Conservation (phyloP, 2,888 invertebrate species). For the Tolmerus cingulatus region DNA sequence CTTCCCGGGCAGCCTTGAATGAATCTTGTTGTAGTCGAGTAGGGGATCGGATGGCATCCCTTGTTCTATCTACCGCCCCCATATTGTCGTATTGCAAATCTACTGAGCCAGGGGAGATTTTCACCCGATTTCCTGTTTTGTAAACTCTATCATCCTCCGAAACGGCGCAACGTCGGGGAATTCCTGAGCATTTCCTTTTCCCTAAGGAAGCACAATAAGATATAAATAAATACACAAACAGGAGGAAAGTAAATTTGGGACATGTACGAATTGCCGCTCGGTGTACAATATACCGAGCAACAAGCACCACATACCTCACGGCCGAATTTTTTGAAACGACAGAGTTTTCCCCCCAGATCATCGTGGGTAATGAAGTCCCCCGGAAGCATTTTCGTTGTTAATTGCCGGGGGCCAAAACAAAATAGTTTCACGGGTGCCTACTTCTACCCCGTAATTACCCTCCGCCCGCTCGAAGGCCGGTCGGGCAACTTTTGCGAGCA, state of each 20-base stretch:
- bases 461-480: background rate
- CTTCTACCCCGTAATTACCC: background rate
- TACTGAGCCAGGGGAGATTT: background rate
- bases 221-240: background rate
- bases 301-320: background rate
- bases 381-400: background rate
- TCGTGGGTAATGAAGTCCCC: background rate
- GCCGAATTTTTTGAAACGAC: background rate
- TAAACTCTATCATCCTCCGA: background rate
- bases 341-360: background rate
- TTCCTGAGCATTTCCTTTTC: background rate
- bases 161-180: background rate
- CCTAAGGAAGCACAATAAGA: background rate
- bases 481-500: background rate
- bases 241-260: background rate
- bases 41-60: background rate
- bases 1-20: background rate
- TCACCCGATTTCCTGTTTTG: background rate
- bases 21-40: background rate
- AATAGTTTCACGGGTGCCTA: background rate
- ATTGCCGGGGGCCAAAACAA: background rate
- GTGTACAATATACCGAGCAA: background rate
- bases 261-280: background rate
- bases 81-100: background rate
- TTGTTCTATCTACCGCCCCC: background rate